Evolutionary conservation across 1,140 invertebrate species (phyloP).

Genomic region (Pachypeltis micranthus): DNA sequence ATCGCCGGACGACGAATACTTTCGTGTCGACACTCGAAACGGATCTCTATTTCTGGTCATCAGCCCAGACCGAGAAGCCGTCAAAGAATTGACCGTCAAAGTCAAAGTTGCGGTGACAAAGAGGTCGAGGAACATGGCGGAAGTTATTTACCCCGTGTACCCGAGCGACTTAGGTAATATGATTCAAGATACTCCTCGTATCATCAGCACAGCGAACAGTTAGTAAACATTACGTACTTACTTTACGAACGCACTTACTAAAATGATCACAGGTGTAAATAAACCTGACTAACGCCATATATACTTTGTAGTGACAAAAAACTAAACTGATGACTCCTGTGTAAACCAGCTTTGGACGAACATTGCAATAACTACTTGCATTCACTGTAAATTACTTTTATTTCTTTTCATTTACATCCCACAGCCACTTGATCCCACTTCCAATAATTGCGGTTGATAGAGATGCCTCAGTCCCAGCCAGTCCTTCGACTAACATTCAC

Average conservation of each 20-base stretch:
- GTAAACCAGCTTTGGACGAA: too few relatives aligned
- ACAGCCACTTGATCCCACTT: too few relatives aligned
- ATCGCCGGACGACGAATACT: constrained; percentile 42
- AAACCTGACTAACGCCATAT: background rate
- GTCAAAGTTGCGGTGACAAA: constrained; percentile 54
- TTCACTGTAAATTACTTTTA: too few relatives aligned
- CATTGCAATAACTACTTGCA: too few relatives aligned
- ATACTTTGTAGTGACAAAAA: too few relatives aligned
- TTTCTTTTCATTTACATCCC: too few relatives aligned
- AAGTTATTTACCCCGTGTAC: constrained; percentile 56
- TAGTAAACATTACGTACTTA: background rate
- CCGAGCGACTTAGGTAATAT: constrained; percentile 47
- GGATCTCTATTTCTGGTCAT: constrained; percentile 55
- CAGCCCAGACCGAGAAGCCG: constrained; percentile 53
- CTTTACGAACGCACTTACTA: background rate
- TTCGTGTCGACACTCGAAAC: constrained; percentile 56
- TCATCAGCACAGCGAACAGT: background rate
- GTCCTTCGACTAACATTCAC: too few relatives aligned
- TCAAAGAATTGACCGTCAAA: constrained; percentile 50
- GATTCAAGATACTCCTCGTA: background rate
- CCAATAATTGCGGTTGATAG: too few relatives aligned
- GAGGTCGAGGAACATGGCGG: constrained; percentile 43
- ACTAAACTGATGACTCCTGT: too few relatives aligned
- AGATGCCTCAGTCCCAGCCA: too few relatives aligned
- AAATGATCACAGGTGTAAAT: background rate